Evolutionary conservation across 2,113 vertebrate genomes (phyloP), one percentile per base, ranked within the genome.

Genomic region (Paedocypris sp.): DNA sequence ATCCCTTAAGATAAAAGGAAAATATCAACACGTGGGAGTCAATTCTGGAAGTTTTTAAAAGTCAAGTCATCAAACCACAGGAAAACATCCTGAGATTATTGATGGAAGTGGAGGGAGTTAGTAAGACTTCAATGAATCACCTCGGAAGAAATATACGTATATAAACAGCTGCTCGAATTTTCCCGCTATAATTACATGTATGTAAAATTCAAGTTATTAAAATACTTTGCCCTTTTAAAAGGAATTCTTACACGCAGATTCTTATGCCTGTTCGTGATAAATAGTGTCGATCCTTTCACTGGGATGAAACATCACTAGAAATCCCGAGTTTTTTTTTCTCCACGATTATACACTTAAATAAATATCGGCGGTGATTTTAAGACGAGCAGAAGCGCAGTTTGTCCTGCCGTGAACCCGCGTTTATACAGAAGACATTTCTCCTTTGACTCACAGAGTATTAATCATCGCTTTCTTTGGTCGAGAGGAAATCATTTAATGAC

Each of bases 371-470:
- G 13, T 31, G 15, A 32, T 11, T 31, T n/a, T 9, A 10, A 16
- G 19, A 2, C 10, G 33, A 16, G n/a, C 15, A 39, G 35, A 18
- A 7, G 18, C 25, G 35, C 22, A 39, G 20, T 26, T 9, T 39
- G 22, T 10, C 1, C 32, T 41, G 25, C 11, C 39, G 23, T 41
- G 38, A 42, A 9, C 25, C n/a, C 4, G 26, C 6, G 31, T 60
- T 36, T 57, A 67, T 75, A 73, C 70, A 63, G 6, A 18, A 62
- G 4, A 18, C 69, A 68, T 67, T 26, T 48, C 25, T 5, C 47
- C 35, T 20, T 39, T 83, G 77, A 83, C 70, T 83, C 79, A 82
- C 32, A 2, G 11, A 1, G 13, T 53, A 66, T 74, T 74, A 77
- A 76, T 64, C 70, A 70, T 48, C 33, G 47, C 23, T 18, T 48